Evolutionary conservation across 2,113 vertebrate genomes (phyloP).

Genomic region (Lepus americanus): DNA sequence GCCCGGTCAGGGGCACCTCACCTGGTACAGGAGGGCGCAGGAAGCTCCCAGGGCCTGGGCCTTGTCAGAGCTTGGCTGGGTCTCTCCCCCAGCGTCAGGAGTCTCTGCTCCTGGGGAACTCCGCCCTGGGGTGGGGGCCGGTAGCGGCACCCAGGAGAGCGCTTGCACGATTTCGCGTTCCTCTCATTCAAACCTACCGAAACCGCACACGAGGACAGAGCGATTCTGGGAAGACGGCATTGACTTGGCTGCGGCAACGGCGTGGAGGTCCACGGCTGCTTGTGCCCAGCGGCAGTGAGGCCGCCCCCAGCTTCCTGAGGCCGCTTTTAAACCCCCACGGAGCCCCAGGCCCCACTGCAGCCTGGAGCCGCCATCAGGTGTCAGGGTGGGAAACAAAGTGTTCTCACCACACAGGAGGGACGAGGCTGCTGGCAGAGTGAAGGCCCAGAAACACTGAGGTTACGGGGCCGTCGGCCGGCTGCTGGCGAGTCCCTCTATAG

Average conservation of each 20-base stretch:
- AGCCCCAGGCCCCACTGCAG: not conserved
- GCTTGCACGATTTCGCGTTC: not conserved
- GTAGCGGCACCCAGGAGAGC: no score
- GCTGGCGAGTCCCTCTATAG: constrained; percentile 59
- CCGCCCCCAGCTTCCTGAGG: not conserved
- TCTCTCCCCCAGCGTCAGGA: not conserved
- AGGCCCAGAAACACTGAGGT: constrained; percentile 74
- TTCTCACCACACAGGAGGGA: not conserved
- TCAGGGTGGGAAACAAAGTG: constrained; percentile 67
- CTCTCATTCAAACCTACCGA: not conserved
- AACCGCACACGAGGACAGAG: not conserved
- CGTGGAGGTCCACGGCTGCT: not conserved
- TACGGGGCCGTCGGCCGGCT: constrained; percentile 72
- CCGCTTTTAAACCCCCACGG: constrained; percentile 45
- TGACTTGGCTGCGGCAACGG: not conserved
- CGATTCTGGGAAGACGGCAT: not conserved
- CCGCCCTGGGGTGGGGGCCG: no score
- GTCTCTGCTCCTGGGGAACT: not conserved
- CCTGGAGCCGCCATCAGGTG: not conserved
- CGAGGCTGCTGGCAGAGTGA: constrained; percentile 79
- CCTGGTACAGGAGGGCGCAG: not conserved
- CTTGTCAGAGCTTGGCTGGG: fast-evolving
- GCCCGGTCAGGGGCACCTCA: no score
- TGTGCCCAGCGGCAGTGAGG: fast-evolving
- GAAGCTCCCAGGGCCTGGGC: fast-evolving